phyloP scores from a whole-genome alignment of 2,113 vertebrate species.

The Ammodramus savannarum region DNA sequence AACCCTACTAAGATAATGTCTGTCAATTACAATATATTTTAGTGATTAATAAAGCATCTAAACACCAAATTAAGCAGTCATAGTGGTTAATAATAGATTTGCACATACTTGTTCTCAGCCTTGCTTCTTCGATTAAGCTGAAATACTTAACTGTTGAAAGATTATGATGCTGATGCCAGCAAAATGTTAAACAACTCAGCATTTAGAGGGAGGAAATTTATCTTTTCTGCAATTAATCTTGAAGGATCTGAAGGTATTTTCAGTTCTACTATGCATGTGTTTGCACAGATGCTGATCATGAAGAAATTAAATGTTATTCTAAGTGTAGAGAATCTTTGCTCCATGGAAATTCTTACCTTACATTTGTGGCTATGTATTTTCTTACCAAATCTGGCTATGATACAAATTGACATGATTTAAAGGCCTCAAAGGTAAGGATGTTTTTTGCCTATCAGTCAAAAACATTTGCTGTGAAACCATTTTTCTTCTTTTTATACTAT shows the following conservation, averaged over 20 bases:
- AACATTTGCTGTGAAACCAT: background rate
- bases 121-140: constrained; percentile 22
- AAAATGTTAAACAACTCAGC: background rate
- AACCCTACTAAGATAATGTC: background rate
- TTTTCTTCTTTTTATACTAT: background rate
- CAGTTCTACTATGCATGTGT: background rate
- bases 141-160: background rate
- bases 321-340: background rate
- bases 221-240: background rate
- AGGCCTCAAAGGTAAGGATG: background rate
- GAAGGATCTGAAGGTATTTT: background rate
- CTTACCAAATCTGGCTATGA: background rate
- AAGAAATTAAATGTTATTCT: background rate
- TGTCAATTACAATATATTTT: background rate
- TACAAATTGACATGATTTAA: background rate
- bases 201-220: background rate
- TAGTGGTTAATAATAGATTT: background rate
- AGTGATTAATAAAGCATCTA: background rate
- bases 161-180: background rate
- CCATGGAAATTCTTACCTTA: background rate
- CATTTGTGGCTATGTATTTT: background rate
- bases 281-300: background rate
- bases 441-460: background rate
- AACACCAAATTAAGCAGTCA: background rate
- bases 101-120: background rate